Percentiles rank a stretch among this genome's conserved stretches.
phyloP scores from a whole-genome alignment of 1,140 invertebrate species.

The Chelonus insularis region DNA sequence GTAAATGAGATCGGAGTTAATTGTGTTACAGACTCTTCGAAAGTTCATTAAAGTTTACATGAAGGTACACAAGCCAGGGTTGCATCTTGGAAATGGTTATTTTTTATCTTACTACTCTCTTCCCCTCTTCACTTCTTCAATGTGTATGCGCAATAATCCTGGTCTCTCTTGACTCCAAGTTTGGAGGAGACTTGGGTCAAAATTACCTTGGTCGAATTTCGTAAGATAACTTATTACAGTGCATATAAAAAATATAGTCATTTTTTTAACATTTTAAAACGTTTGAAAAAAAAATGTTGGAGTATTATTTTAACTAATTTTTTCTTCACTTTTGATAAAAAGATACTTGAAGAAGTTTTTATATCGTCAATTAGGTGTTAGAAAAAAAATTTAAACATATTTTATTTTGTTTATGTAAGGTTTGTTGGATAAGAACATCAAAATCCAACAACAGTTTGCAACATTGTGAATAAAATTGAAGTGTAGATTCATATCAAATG shows the following conservation, averaged over 20 bases:
- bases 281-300: not conserved
- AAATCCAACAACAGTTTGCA: not conserved
- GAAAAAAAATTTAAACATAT: too few relatives aligned
- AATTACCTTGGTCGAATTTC: conserved; percentile 9
- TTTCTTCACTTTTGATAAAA: too few relatives aligned
- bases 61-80: not conserved
- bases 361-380: too few relatives aligned
- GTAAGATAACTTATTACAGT: not conserved
- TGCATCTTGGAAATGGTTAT: not conserved
- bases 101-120: not conserved
- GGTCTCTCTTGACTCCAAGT: not conserved
- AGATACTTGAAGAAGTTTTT: too few relatives aligned
- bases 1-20: conserved; percentile 28
- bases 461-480: not conserved
- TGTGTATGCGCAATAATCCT: not conserved
- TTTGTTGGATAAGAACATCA: too few relatives aligned
- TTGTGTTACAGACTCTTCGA: conserved; percentile 1
- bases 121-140: not conserved
- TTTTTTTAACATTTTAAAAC: not conserved
- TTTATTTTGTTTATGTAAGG: too few relatives aligned
- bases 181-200: not conserved
- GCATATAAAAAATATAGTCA: too few relatives aligned
- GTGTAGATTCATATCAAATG: too few relatives aligned
- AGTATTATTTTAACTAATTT: too few relatives aligned
- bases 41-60: conserved; percentile 14